Base-by-base conservation (phyloP, 2,888 invertebrate species). In the Cephus nigrinus region DNA sequence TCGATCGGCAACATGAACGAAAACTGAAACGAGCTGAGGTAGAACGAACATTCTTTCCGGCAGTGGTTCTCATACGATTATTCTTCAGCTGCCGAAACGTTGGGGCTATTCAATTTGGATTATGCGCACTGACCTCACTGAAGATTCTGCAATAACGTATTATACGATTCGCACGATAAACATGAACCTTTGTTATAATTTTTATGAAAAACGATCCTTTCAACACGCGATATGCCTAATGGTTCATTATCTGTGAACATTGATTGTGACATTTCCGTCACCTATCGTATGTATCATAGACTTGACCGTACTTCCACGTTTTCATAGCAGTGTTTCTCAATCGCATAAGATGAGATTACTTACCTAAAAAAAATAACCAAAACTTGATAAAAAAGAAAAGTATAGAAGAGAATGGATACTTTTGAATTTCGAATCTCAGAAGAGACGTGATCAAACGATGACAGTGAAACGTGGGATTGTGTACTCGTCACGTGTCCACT, bases 1-100 rank as follows among this genome's bases (percentile, higher is more conserved):
- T 31, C 73, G 77, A 79, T 36, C 75, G 55, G 73, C 78, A 76
- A 81, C 31, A 75, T 78, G 35, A 35, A 76, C 77, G 79, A 82
- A 76, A 82, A 82, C 76, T 69, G 69, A 76, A 76, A 72, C 31
- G 76, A 76, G 76, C 75, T 73, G 79, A 79, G 74, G 76, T 78
- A 68, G 76, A 78, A 76, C 79, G 75, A 73, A 72, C 80, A 82
- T 82, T 80, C 80, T 81, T 79, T 69, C 40, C 73, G 72, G 32
- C 75, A 80, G 78, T 77, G 80, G 76, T 78, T 82, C 77, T 81
- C 69, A 76, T 34, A 55, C 34, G 71, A 31, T 71, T 33, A 31
- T 12, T 23, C 2, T 15, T 55, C 23, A 55, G 55, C 55, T 55
- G 55, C 23, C 23, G 9, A 55, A 55, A 55, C 1, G 23, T 2